Conservation (phyloP, 1,140 invertebrate genomes). For the Musca domestica region DNA sequence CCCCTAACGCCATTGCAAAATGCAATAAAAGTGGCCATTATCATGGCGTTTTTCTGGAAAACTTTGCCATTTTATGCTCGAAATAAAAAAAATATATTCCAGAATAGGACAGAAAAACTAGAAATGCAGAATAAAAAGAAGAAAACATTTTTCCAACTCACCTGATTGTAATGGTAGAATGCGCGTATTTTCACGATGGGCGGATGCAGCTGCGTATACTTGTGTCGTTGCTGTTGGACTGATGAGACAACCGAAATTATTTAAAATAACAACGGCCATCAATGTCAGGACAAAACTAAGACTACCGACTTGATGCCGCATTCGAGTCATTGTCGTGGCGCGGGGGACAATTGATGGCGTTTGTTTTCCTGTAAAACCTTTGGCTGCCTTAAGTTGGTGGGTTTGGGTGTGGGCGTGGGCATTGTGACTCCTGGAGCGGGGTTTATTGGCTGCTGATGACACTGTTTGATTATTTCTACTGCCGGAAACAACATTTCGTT, state of each 20-base stretch:
- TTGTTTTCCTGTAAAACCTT: neutral
- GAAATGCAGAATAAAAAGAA: neutral
- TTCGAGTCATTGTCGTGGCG: neutral
- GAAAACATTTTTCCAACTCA: neutral
- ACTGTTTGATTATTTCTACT: constrained; percentile 8
- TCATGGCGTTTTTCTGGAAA: too few relatives aligned
- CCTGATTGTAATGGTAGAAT: constrained; percentile 21
- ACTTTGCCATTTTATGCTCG: too few relatives aligned
- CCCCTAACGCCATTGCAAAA: too few relatives aligned
- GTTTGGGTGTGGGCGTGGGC: neutral
- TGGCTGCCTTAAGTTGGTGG: neutral
- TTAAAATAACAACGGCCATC: constrained; percentile 16
- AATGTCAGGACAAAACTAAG: constrained; percentile 8
- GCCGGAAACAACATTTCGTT: too few relatives aligned
- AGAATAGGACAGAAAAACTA: too few relatives aligned
- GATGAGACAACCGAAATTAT: constrained; percentile 13
- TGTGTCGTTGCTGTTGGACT: neutral
- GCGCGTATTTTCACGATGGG: constrained; percentile 15
- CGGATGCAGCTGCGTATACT: neutral
- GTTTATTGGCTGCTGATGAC: neutral
- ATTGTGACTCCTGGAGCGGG: neutral
- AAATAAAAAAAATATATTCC: too few relatives aligned
- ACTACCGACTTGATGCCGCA: neutral
- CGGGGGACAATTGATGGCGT: neutral
- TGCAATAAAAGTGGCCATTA: too few relatives aligned